Conservation (phyloP, 2,888 invertebrate species). For the Seira ritae region DNA sequence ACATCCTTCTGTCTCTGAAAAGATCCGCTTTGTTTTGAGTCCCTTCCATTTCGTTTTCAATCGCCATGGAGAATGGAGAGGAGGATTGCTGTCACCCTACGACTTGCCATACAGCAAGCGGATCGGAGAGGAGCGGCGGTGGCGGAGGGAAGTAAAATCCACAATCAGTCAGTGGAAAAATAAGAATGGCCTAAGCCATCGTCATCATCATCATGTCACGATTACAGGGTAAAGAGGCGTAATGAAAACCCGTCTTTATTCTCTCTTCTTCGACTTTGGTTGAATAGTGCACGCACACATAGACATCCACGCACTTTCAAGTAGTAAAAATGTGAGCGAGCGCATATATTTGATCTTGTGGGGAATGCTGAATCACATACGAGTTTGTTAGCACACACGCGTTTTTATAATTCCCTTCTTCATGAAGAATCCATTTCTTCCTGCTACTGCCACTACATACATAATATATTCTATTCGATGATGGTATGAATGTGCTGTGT, state of each 20-base stretch:
- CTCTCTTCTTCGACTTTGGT: neutral
- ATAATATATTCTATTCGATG: too few relatives aligned
- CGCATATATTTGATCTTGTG: too few relatives aligned
- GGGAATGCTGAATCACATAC: too few relatives aligned
- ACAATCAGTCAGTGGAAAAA: too few relatives aligned
- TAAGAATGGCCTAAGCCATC: neutral
- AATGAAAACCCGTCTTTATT: constrained; percentile 15
- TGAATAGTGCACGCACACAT: constrained; percentile 15
- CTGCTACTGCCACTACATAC: too few relatives aligned
- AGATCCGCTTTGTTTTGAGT: neutral
- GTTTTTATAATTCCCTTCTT: constrained; percentile 4
- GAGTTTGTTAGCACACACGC: neutral
- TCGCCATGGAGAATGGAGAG: neutral
- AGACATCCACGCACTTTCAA: constrained; percentile 16
- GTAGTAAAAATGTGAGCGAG: neutral
- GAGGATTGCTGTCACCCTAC: constrained; percentile 14
- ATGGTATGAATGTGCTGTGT: neutral
- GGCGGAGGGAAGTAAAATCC: too few relatives aligned
- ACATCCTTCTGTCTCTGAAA: neutral
- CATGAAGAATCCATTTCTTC: constrained; percentile 5
- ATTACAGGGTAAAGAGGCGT: constrained; percentile 5
- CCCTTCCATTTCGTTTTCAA: neutral
- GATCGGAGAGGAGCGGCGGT: too few relatives aligned
- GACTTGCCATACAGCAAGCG: neutral
- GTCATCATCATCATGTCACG: constrained; percentile 1